Percentiles rank a stretch among this genome's conserved stretches.
Conservation (phyloP, 2,797 vertebrate species). For the Orestias chungarensis region DNA sequence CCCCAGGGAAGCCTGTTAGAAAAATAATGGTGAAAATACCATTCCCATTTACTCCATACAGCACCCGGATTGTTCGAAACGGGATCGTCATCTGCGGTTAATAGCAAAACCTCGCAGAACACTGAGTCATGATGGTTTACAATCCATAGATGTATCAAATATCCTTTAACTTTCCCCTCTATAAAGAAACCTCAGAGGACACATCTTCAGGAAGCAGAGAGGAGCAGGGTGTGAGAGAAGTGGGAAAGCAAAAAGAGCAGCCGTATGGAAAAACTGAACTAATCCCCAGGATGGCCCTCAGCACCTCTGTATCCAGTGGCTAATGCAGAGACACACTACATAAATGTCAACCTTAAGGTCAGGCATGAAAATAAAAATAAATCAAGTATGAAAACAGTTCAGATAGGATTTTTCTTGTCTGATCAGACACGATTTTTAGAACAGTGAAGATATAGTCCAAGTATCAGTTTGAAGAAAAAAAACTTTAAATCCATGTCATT, state of each 20-base stretch:
- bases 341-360: constrained; percentile 18
- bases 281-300: constrained; percentile 46
- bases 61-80: constrained; percentile 23
- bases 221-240: constrained; percentile 26
- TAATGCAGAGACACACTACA: constrained; percentile 16
- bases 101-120: constrained; percentile 26
- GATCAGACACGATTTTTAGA: not conserved
- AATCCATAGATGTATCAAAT: constrained; percentile 57
- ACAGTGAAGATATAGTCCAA: not conserved
- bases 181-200: constrained; percentile 70
- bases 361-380: constrained; percentile 26
- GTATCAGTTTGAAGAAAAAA: constrained; percentile 8
- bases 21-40: constrained; percentile 76
- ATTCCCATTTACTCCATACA: constrained; percentile 60
- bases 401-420: constrained; percentile 21
- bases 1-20: constrained; percentile 65
- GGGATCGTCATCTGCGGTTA: constrained; percentile 17
- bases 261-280: constrained; percentile 75
- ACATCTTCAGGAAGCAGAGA: constrained; percentile 54
- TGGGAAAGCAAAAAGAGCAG: constrained; percentile 43
- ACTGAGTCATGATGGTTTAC: constrained; percentile 43
- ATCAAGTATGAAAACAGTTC: constrained; percentile 11
- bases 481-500: not conserved
- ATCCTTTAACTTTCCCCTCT: constrained; percentile 58
- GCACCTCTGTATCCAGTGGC: constrained; percentile 30